Percentiles rank a stretch among this genome's conserved stretches.
phyloP scores from a whole-genome alignment of 2,113 vertebrate species.

The Shinisaurus crocodilurus region DNA sequence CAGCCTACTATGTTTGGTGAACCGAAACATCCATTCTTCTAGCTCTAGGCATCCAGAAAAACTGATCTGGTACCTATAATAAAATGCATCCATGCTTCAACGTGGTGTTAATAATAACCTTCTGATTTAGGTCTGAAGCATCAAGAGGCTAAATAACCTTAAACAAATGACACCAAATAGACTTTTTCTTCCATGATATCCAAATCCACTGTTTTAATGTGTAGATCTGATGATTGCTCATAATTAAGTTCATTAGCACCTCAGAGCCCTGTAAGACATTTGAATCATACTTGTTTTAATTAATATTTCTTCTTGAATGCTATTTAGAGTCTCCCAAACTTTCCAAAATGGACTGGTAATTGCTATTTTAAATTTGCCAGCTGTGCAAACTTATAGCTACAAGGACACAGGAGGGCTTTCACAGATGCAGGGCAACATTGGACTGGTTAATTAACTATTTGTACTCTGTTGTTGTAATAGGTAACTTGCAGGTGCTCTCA shows the following conservation, averaged over 20 bases:
- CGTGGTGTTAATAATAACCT: slow-evolving; percentile 47
- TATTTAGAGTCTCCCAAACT: slow-evolving; percentile 48
- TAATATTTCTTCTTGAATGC: slow-evolving; percentile 66
- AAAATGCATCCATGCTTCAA: slow-evolving; percentile 25
- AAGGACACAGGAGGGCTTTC: neutral
- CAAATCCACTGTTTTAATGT: slow-evolving; percentile 57
- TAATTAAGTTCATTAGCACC: slow-evolving; percentile 61
- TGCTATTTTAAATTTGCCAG: slow-evolving; percentile 33
- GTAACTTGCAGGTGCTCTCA: neutral
- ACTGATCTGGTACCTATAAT: neutral
- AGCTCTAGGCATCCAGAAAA: slow-evolving; percentile 28
- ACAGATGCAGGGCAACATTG: neutral
- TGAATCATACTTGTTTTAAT: slow-evolving; percentile 67
- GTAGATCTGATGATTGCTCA: slow-evolving; percentile 63
- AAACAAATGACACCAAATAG: slow-evolving; percentile 42
- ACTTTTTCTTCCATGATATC: slow-evolving; percentile 39
- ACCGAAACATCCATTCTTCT: neutral
- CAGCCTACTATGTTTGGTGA: neutral
- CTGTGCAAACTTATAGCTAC: slow-evolving; percentile 40
- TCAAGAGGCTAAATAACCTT: slow-evolving; percentile 58
- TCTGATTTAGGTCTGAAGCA: slow-evolving; percentile 46
- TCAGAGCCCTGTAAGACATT: slow-evolving; percentile 48
- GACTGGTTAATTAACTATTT: slow-evolving; percentile 19
- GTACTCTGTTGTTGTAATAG: rapidly evolving
- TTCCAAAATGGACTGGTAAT: slow-evolving; percentile 57